Percentiles rank a stretch among this genome's conserved stretches.
These are phyloP conservation scores for Saguinus imperator DNA, from an alignment of 2,113 vertebrate species.

Conservation along the genomic window DNA sequence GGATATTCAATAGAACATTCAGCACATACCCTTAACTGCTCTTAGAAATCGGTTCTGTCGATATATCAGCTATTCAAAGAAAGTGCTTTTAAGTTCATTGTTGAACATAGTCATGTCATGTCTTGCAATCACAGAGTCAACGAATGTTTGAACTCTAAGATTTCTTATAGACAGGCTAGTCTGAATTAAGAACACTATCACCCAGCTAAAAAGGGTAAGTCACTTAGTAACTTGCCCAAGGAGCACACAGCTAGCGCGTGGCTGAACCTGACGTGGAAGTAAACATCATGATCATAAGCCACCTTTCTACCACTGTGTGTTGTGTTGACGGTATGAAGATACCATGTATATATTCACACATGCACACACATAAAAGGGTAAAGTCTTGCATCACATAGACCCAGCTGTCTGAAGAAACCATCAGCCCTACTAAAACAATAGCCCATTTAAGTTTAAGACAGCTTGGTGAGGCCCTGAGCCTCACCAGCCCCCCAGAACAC, in stretches of 20 bases:
- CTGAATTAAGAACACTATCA: neutral
- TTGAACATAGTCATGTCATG: neutral
- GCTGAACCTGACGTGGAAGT: neutral
- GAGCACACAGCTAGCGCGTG: neutral
- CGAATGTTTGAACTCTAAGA: neutral
- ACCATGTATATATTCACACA: neutral
- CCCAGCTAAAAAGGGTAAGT: neutral
- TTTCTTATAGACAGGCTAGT: neutral
- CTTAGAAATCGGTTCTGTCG: neutral
- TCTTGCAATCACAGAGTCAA: neutral
- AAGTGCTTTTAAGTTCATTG: neutral
- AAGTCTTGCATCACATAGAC: slow-evolving; percentile 19
- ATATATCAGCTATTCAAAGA: neutral
- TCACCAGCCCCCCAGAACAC: slow-evolving; percentile 54
- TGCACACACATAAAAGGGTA: neutral
- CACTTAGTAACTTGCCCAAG: neutral
- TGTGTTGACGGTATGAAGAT: neutral
- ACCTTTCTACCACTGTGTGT: neutral
- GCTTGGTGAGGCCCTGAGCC: slow-evolving; percentile 7
- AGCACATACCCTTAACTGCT: neutral
- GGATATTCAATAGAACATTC: neutral
- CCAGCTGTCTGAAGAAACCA: slow-evolving; percentile 44
- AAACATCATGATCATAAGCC: neutral
- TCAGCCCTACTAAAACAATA: slow-evolving; percentile 57
- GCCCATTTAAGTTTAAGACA: slow-evolving; percentile 58